Evolutionary conservation across 1,140 invertebrate genomes (phyloP).

Genomic region (Orchestia grillus): DNA sequence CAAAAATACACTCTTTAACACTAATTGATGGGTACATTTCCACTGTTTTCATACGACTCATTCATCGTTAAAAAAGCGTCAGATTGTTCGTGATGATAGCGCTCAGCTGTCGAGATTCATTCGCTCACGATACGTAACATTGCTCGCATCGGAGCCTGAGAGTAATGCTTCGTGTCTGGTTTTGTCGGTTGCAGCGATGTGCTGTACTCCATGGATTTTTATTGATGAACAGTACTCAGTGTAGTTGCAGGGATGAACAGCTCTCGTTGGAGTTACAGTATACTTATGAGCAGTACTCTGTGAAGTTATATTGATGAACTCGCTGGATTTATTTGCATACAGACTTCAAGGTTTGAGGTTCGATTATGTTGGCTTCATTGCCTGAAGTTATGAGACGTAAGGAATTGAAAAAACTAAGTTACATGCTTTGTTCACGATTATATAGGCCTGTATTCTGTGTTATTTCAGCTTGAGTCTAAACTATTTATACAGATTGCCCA

Average conservation of each 20-base stretch:
- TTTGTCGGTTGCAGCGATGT: background rate
- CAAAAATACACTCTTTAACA: background rate
- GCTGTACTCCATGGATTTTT: background rate
- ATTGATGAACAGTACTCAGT: too few relatives aligned
- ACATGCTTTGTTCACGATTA: background rate
- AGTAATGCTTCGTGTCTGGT: background rate
- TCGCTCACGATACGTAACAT: background rate
- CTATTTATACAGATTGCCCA: background rate
- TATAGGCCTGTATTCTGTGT: background rate
- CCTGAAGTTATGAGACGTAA: background rate
- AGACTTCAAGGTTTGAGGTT: background rate
- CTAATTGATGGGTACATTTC: background rate
- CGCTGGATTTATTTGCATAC: background rate
- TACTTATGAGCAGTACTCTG: too few relatives aligned
- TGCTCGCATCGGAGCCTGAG: background rate
- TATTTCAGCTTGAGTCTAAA: background rate
- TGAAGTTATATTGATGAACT: too few relatives aligned
- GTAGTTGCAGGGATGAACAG: too few relatives aligned
- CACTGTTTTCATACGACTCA: background rate
- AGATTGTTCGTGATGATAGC: background rate
- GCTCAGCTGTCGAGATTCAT: background rate
- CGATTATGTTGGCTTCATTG: background rate
- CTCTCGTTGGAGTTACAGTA: too few relatives aligned
- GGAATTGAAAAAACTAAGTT: background rate
- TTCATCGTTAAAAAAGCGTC: background rate